These are phyloP conservation scores for Thecophora atra DNA, from an alignment of 2,888 invertebrate genomes.

Conservation along the genomic window DNA sequence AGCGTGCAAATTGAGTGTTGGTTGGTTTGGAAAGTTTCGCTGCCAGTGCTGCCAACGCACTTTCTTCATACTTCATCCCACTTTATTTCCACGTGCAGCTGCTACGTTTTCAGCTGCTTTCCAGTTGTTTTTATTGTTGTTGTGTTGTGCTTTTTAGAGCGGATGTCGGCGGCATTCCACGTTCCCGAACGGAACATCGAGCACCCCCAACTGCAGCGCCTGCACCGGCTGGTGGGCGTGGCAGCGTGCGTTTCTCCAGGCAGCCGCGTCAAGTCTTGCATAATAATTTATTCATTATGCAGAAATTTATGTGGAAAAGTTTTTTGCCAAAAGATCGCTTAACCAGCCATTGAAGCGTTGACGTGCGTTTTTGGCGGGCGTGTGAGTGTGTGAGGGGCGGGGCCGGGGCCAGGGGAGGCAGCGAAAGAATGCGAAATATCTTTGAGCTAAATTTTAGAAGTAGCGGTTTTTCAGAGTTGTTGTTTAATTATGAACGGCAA, in stretches of 20 bases:
- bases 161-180: neutral
- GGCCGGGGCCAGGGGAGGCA: neutral
- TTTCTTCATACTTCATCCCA: neutral
- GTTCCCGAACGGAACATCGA: neutral
- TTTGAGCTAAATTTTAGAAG: neutral
- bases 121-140: constrained; percentile 2
- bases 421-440: neutral
- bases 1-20: constrained; percentile 32
- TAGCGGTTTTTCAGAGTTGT: too few relatives aligned
- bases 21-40: constrained; percentile 25
- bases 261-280: constrained; percentile 36
- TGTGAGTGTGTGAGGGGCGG: too few relatives aligned
- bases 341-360: constrained; percentile 29
- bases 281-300: constrained; percentile 52
- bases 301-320: constrained; percentile 53
- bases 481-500: neutral
- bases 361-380: too few relatives aligned
- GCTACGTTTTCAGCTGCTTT: too few relatives aligned
- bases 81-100: constrained; percentile 12
- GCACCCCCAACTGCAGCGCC: neutral
- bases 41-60: constrained; percentile 8
- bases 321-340: constrained; percentile 40
- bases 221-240: neutral
- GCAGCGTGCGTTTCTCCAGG: constrained; percentile 1
- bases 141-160: constrained; percentile 13